Evolutionary conservation across 2,888 invertebrate species (phyloP).

Genomic region (Hermaeophaga mercurialis): DNA sequence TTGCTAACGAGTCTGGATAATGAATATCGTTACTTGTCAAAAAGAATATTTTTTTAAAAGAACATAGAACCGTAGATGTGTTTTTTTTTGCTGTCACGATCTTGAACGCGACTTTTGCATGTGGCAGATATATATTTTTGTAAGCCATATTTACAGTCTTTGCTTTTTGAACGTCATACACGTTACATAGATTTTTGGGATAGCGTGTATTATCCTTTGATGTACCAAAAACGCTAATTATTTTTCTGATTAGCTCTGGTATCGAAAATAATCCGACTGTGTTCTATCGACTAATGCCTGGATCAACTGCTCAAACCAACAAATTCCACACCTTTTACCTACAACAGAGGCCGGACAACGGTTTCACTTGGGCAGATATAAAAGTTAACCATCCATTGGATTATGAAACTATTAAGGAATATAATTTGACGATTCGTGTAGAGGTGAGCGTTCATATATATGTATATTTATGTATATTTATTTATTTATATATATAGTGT

Average conservation of each 20-base stretch:
- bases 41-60: not conserved
- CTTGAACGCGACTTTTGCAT: constrained; percentile 48
- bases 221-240: not conserved
- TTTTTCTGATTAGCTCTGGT: constrained; percentile 74
- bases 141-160: constrained; percentile 51
- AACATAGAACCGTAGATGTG: not conserved
- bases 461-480: not conserved
- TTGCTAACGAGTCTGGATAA: too few relatives aligned
- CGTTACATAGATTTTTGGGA: constrained; percentile 41
- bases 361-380: constrained; percentile 93
- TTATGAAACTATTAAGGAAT: constrained; percentile 93
- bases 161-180: constrained; percentile 49
- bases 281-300: constrained; percentile 94
- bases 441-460: constrained; percentile 70
- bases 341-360: constrained; percentile 91
- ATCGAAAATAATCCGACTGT: constrained; percentile 96
- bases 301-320: constrained; percentile 94
- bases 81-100: constrained; percentile 28
- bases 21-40: too few relatives aligned
- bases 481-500: not conserved
- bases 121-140: constrained; percentile 54
- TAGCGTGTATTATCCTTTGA: constrained; percentile 17
- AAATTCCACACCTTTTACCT: constrained; percentile 95
- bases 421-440: constrained; percentile 93
- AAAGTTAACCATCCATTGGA: constrained; percentile 95